Evolutionary conservation across 1,140 invertebrate genomes (phyloP), one percentile per base, ranked within the genome.

Genomic region (Pararge aegeria): DNA sequence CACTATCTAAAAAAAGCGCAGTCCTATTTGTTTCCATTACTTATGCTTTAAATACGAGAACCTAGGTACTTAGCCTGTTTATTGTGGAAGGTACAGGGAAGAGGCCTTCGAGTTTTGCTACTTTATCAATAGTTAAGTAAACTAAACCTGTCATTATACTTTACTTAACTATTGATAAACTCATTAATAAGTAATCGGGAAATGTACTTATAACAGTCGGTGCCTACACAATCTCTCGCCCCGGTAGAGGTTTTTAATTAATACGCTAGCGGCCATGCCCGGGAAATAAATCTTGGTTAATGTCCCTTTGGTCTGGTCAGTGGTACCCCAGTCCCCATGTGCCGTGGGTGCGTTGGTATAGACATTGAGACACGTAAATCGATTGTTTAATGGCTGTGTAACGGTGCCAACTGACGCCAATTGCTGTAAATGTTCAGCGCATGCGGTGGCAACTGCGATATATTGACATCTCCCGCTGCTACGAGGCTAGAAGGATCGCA

Each of bases 261-360:
- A 81, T 81, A 80, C 70, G 66, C 55, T 48, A 70, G 67, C 56
- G 40, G 56, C 64, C 63, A 64, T 70, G 58, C 50, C 68, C 50
- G 51, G 66, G 73, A 67, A 68, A 84, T 86, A 87, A 87, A 86
- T 86, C 83, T 87, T 86, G 53, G 76, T 86, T 86, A 86, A 87
- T 87, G 83, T 80, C 77, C 81, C 75, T 77, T 73, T 77, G 74
- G 82, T 78, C 74, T 80, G 79, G 78, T 70, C 76, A 73, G 69
- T 61, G 51, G 60, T 58, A 64, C 65, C 65, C 67, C 38, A 18
- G 38, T 18, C 15, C 16, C 13, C 64, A 73, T 74, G 70, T 76
- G 66, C 58, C 20, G 20, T n/a, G 53, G 53, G 20, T 24, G 51
- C 42, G 51, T 20, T 46, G 20, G 54, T 52, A 57, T 57, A 55